Conservation (phyloP, 2,797 vertebrate species). For the Acanthis flammea region DNA sequence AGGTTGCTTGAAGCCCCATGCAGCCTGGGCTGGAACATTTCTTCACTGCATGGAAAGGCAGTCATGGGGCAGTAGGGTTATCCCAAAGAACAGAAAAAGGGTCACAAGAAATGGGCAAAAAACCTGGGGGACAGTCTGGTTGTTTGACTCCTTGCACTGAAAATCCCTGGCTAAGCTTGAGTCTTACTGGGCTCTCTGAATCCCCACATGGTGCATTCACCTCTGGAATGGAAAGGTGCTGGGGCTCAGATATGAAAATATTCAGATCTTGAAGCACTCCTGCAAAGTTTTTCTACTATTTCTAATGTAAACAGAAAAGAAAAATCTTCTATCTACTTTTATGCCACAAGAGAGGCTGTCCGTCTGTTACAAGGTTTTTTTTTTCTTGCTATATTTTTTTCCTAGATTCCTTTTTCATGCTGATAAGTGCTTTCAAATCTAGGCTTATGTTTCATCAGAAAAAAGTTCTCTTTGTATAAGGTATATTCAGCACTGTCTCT, state of each 20-base stretch:
- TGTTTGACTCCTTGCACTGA: background rate
- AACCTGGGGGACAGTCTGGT: rapidly evolving
- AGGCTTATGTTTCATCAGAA: background rate
- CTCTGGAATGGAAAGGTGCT: background rate
- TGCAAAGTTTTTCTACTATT: background rate
- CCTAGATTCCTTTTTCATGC: background rate
- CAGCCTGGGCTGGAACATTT: background rate
- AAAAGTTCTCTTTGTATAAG: background rate
- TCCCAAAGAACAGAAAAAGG: background rate
- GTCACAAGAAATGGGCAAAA: background rate
- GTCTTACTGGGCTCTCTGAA: background rate
- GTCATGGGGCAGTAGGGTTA: background rate
- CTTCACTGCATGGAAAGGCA: background rate
- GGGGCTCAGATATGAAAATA: background rate
- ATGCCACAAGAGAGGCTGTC: background rate
- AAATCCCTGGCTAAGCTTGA: background rate
- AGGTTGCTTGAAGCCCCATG: background rate
- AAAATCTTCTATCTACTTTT: background rate
- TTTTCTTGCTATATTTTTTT: background rate
- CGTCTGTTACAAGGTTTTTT: background rate
- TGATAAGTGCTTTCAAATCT: background rate
- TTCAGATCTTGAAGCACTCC: background rate
- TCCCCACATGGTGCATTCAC: rapidly evolving
- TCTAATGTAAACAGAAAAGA: background rate
- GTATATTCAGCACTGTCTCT: background rate